Percentiles rank a stretch among this genome's conserved stretches.
These are phyloP conservation scores for Limenitis camilla DNA, from an alignment of 2,888 invertebrate genomes.

Conservation along the genomic window DNA sequence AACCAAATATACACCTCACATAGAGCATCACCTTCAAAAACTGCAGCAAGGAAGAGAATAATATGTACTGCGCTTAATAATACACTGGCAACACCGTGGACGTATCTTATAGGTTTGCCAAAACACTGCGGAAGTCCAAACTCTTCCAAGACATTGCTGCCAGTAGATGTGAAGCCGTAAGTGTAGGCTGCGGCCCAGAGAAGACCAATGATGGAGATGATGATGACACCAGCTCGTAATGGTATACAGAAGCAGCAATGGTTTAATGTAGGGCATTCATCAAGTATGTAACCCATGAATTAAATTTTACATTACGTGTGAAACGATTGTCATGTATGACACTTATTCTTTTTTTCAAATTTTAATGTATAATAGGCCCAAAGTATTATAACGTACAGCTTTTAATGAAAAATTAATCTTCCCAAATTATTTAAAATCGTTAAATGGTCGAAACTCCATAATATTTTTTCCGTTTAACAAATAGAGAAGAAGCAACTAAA, in stretches of 20 bases:
- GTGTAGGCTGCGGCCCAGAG: conserved; percentile 29
- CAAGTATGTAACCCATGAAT: conserved; percentile 35
- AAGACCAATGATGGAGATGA: conserved; percentile 30
- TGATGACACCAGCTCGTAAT: conserved; percentile 27
- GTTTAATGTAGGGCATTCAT: conserved; percentile 33
- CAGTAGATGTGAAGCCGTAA: conserved; percentile 25
- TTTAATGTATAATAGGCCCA: no score
- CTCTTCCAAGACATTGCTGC: conserved; percentile 13
- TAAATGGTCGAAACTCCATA: no score
- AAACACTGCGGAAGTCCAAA: conserved; percentile 17
- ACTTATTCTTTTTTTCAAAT: no score
- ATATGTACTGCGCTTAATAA: conserved; percentile 32
- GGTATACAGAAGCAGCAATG: conserved; percentile 31
- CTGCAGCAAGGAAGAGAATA: conserved; percentile 31
- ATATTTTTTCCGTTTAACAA: no score
- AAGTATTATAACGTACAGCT: no score
- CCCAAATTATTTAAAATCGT: no score
- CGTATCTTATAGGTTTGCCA: conserved; percentile 24
- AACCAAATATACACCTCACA: conserved; percentile 42
- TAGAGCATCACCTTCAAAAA: conserved; percentile 30
- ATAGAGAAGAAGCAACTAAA: no score
- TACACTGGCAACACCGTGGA: conserved; percentile 35
- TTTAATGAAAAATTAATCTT: no score
- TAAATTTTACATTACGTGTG: no score
- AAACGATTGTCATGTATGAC: no score